These are phyloP conservation scores for Catocala fraxini DNA, from an alignment of 2,888 invertebrate genomes.

Conservation along the genomic window DNA sequence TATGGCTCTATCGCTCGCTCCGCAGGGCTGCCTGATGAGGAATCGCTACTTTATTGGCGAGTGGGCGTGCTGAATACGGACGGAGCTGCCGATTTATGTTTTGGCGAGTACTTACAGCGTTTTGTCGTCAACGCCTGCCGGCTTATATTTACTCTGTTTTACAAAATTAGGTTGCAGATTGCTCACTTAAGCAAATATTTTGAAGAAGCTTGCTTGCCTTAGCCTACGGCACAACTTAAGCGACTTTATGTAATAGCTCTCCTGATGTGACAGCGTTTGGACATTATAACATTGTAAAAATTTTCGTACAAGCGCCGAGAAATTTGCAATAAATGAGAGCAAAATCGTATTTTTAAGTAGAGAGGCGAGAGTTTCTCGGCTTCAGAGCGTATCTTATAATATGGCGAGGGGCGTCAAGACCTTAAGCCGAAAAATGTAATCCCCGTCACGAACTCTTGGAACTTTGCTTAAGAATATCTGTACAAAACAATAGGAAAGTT, in stretches of 20 bases:
- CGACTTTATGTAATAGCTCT: no score
- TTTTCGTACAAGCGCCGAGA: no score
- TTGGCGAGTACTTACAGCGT: constrained; percentile 24
- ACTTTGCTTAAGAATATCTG: constrained; percentile 58
- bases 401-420: constrained; percentile 59
- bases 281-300: no score
- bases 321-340: background rate
- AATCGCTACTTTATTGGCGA: constrained; percentile 65
- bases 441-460: constrained; percentile 67
- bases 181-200: no score
- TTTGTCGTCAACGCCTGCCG: constrained; percentile 20
- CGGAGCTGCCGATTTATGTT: constrained; percentile 48
- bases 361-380: constrained; percentile 23
- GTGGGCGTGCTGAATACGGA: constrained; percentile 54
- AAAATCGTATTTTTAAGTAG: background rate
- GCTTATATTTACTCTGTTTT: constrained; percentile 5
- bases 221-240: no score
- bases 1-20: constrained; percentile 81
- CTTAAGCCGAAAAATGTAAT: constrained; percentile 76
- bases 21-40: constrained; percentile 63
- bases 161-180: constrained; percentile 7
- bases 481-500: constrained; percentile 56
- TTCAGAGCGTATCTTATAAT: constrained; percentile 35
- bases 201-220: no score
- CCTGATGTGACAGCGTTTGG: no score